Percentiles rank a stretch among this genome's conserved stretches.
phyloP scores from a whole-genome alignment of 2,113 vertebrate species.

The Balaeniceps rex region DNA sequence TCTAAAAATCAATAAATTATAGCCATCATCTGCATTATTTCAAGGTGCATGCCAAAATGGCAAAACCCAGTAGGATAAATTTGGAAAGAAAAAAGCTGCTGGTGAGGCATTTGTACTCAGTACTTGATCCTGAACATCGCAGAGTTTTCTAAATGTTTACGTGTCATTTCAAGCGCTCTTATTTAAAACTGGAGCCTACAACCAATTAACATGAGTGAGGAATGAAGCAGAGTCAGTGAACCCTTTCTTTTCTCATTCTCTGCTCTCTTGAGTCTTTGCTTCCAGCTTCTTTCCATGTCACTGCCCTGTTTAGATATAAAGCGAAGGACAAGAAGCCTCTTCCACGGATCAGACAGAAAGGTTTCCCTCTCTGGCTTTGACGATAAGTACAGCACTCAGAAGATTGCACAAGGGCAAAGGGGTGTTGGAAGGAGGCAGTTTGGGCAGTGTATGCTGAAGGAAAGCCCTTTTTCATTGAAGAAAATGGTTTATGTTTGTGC shows the following conservation, averaged over 20 bases:
- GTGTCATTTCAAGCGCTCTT: background rate
- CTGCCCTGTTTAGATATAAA: constrained; percentile 19
- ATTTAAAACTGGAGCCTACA: constrained; percentile 1
- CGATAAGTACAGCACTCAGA: background rate
- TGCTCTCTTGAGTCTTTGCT: constrained; percentile 37
- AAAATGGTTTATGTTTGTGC: constrained; percentile 14
- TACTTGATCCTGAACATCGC: background rate
- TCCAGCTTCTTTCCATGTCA: constrained; percentile 41
- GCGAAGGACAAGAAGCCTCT: constrained; percentile 4
- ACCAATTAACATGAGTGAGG: constrained; percentile 22
- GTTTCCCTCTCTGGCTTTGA: background rate
- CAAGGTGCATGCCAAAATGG: background rate
- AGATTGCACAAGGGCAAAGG: background rate
- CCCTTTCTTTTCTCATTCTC: constrained; percentile 25
- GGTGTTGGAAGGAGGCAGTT: background rate
- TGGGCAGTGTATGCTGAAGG: background rate
- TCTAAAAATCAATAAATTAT: background rate
- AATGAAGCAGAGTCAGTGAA: background rate
- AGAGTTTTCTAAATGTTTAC: background rate
- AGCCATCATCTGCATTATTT: background rate
- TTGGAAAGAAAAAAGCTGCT: background rate
- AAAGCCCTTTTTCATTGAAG: background rate
- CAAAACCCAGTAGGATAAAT: background rate
- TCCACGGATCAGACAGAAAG: background rate
- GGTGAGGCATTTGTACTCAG: background rate